Evolutionary conservation across 2,888 invertebrate genomes (phyloP).

Genomic region (Eristalis intricaria): DNA sequence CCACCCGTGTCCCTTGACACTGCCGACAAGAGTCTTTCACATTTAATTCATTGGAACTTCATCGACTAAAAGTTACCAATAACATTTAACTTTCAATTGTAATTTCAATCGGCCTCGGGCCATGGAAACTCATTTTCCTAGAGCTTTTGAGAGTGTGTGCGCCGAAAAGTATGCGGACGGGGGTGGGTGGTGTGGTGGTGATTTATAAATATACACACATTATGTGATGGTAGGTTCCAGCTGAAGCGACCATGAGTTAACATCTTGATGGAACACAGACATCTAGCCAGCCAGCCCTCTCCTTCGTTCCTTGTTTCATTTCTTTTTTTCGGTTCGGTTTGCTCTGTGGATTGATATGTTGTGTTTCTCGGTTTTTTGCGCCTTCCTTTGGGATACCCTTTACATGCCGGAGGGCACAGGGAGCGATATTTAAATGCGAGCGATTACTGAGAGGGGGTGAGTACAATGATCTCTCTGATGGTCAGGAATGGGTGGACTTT

Average conservation of each 20-base stretch:
- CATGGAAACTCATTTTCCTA: conserved; percentile 73
- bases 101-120: conserved; percentile 73
- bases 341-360: not conserved
- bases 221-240: conserved; percentile 15
- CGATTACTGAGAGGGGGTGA: not conserved
- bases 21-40: conserved; percentile 23
- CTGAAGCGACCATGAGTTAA: conserved; percentile 43
- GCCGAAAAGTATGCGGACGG: conserved; percentile 41
- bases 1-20: not conserved
- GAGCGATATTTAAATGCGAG: not conserved
- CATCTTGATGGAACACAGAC: conserved; percentile 22
- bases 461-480: not conserved
- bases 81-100: conserved; percentile 75
- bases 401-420: not conserved
- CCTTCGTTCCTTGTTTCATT: not conserved
- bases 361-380: not conserved
- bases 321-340: not conserved
- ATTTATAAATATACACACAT: conserved; percentile 41
- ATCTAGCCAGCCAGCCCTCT: not conserved
- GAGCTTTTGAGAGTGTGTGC: conserved; percentile 65
- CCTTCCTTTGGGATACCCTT: not conserved
- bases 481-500: not conserved
- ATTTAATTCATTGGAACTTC: conserved; percentile 70
- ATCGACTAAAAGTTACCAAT: conserved; percentile 73
- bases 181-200: not conserved